Conservation (phyloP, 2,888 invertebrate genomes). For the Luperina nickerlii region DNA sequence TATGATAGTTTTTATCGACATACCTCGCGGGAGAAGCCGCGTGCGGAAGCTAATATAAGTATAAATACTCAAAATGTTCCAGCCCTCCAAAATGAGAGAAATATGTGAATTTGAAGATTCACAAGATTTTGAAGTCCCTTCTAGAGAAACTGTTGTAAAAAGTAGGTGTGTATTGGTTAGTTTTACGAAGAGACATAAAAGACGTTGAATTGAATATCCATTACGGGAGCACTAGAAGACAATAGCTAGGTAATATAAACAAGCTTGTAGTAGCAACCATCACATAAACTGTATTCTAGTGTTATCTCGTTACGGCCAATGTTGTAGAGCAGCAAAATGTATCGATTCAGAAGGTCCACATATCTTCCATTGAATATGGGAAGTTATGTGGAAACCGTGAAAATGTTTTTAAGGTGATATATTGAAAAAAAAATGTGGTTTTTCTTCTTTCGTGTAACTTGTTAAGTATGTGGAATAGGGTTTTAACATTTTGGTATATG, state of each 20-base stretch:
- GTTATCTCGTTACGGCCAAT: constrained; percentile 68
- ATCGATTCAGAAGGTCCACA: constrained; percentile 34
- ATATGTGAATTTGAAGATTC: background rate
- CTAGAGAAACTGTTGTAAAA: background rate
- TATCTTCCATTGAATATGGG: background rate
- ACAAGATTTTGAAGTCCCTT: background rate
- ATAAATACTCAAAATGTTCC: background rate
- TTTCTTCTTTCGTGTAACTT: too few species aligned
- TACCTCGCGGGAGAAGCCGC: too few species aligned
- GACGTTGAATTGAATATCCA: constrained; percentile 57
- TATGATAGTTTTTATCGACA: too few species aligned
- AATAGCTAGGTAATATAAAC: constrained; percentile 56
- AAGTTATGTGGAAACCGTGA: background rate
- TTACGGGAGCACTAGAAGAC: constrained; percentile 41
- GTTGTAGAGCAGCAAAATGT: constrained; percentile 12
- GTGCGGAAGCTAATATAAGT: background rate
- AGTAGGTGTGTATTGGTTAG: background rate
- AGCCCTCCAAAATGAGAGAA: background rate
- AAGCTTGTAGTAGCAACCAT: constrained; percentile 57
- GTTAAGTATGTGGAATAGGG: too few species aligned
- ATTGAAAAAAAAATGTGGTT: too few species aligned
- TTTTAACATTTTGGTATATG: too few species aligned
- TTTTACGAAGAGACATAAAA: constrained; percentile 23
- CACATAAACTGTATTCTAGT: constrained; percentile 70
- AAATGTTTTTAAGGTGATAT: background rate